Percentiles rank a stretch among this genome's conserved stretches.
phyloP scores from a whole-genome alignment of 2,113 vertebrate genomes.

The Saguinus midas region DNA sequence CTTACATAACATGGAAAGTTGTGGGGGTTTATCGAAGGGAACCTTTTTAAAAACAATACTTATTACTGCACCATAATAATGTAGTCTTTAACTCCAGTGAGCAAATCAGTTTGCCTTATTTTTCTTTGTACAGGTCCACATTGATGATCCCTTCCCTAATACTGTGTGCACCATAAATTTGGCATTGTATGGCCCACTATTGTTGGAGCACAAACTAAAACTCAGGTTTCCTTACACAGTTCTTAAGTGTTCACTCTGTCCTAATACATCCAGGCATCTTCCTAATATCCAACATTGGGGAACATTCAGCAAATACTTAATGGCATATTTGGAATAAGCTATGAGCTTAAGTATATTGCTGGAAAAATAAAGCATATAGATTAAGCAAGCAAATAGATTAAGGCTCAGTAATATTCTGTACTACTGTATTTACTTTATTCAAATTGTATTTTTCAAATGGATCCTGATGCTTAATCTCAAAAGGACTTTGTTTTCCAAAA shows the following conservation, averaged over 20 bases:
- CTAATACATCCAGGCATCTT: neutral
- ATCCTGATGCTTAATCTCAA: neutral
- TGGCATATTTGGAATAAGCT: neutral
- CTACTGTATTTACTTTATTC: neutral
- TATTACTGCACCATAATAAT: neutral
- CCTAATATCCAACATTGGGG: no score
- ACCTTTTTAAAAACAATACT: slow-evolving; percentile 54
- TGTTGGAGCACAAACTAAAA: neutral
- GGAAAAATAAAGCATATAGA: neutral
- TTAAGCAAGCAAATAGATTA: neutral
- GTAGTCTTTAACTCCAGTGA: neutral
- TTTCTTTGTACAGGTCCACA: neutral
- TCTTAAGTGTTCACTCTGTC: neutral
- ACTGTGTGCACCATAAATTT: neutral
- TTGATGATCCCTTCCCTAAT: accelerated
- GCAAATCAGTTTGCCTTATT: slow-evolving; percentile 23
- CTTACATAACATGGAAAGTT: slow-evolving; percentile 57
- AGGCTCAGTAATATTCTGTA: neutral
- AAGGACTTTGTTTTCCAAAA: neutral
- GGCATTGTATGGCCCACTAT: neutral
- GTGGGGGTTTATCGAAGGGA: slow-evolving; percentile 50
- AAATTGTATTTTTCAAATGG: neutral
- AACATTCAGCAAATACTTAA: neutral
- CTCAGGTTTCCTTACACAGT: neutral
- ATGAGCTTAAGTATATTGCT: neutral